Percentiles rank a stretch among this genome's conserved stretches.
Evolutionary conservation across 1,140 invertebrate species (phyloP).

Genomic region (Drosophila tristis): DNA sequence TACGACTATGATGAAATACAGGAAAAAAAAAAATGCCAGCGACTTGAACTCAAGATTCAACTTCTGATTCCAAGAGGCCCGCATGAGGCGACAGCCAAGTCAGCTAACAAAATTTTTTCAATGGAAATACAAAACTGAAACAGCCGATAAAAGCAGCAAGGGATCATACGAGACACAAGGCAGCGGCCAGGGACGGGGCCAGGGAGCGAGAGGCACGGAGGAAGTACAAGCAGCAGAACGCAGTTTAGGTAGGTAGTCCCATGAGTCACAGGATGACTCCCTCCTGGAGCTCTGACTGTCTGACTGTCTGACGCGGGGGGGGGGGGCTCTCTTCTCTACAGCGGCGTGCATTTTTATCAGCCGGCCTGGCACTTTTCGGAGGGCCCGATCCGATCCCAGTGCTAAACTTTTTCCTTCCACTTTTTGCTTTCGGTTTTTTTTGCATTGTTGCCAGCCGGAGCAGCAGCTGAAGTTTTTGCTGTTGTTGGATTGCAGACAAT

Average conservation of each 20-base stretch:
- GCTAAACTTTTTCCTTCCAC: slow-evolving; percentile 28
- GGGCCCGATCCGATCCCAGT: slow-evolving; percentile 36
- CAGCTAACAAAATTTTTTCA: slow-evolving; percentile 52
- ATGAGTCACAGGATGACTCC: slow-evolving; percentile 34
- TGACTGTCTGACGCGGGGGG: slow-evolving; percentile 21
- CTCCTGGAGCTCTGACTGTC: slow-evolving; percentile 30
- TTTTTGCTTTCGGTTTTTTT: slow-evolving; percentile 22
- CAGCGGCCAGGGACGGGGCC: no score
- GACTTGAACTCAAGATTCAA: slow-evolving; percentile 55
- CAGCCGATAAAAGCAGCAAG: slow-evolving; percentile 52
- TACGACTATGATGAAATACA: slow-evolving; percentile 69
- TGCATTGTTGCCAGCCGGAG: slow-evolving; percentile 29
- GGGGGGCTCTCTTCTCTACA: slow-evolving; percentile 3
- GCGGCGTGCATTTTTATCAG: slow-evolving; percentile 43
- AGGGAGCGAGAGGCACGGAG: not conserved
- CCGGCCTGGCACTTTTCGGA: slow-evolving; percentile 27
- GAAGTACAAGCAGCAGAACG: slow-evolving; percentile 2
- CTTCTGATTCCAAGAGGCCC: slow-evolving; percentile 62
- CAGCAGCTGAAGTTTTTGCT: slow-evolving; percentile 48
- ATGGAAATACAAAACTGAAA: slow-evolving; percentile 65
- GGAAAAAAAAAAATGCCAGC: slow-evolving; percentile 16
- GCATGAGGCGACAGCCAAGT: slow-evolving; percentile 48
- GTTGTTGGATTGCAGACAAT: slow-evolving; percentile 68
- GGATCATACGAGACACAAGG: slow-evolving; percentile 8
- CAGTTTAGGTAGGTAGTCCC: slow-evolving; percentile 38